Conservation (phyloP, 1,140 invertebrate species). For the Daktulosphaira vitifoliae region DNA sequence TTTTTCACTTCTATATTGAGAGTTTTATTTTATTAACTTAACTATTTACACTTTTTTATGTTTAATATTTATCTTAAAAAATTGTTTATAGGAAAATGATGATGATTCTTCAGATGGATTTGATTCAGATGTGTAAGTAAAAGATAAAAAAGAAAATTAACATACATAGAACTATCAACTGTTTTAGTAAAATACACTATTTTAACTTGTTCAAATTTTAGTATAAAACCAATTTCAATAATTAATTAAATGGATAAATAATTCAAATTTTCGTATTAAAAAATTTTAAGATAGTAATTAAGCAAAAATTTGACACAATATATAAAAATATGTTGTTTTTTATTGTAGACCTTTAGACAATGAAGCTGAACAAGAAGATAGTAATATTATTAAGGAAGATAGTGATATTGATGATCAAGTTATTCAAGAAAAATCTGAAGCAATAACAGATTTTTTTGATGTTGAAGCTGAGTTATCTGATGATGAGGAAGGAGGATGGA, state of each 20-base stretch:
- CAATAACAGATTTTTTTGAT: constrained; percentile 21
- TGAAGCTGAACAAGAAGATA: neutral
- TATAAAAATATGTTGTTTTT: too few species aligned
- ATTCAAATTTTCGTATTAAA: too few species aligned
- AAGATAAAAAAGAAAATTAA: too few species aligned
- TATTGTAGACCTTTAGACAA: too few species aligned
- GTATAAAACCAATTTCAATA: neutral
- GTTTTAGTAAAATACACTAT: neutral
- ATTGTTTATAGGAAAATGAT: too few species aligned
- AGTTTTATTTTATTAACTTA: too few species aligned
- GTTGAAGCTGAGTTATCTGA: constrained; percentile 24
- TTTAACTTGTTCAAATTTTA: neutral
- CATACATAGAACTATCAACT: too few species aligned
- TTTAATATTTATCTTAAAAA: too few species aligned
- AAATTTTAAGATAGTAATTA: too few species aligned
- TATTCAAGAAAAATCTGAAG: neutral
- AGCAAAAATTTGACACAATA: too few species aligned
- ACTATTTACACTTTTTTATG: neutral
- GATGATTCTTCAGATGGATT: neutral
- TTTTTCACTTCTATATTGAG: too few species aligned
- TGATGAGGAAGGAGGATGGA: constrained; percentile 64
- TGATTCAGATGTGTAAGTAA: constrained; percentile 12
- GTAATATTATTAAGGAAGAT: neutral
- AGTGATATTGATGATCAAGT: neutral
- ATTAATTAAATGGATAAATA: too few species aligned